Conservation (phyloP, 2,888 invertebrate species). For the Teleogryllus oceanicus region DNA sequence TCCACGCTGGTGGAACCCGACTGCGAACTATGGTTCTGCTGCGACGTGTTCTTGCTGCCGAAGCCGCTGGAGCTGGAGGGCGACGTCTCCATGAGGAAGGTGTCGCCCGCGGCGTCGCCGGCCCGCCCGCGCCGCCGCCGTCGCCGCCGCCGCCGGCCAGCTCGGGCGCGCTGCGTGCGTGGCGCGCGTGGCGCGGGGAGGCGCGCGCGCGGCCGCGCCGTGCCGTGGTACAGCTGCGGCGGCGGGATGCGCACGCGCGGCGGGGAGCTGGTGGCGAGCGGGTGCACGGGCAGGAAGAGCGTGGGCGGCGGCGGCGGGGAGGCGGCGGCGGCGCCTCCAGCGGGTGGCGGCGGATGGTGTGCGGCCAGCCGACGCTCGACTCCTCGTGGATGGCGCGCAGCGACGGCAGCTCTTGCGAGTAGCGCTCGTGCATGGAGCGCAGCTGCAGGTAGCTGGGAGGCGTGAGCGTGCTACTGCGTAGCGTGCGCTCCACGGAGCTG, state of each 20-base stretch:
- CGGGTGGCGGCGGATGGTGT: constrained; percentile 43
- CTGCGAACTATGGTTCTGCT: constrained; percentile 74
- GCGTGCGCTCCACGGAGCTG: constrained; percentile 63
- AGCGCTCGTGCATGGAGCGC: constrained; percentile 62
- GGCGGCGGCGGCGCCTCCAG: constrained; percentile 36
- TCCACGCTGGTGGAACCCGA: constrained; percentile 67
- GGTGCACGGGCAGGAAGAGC: constrained; percentile 59
- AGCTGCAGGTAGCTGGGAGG: constrained; percentile 66
- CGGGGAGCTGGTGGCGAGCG: constrained; percentile 57
- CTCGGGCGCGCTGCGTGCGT: constrained; percentile 63
- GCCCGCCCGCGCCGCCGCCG: constrained; percentile 64
- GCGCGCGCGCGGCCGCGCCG: constrained; percentile 41
- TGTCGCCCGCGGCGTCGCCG: constrained; percentile 62
- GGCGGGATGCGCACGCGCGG: constrained; percentile 48
- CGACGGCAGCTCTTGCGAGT: constrained; percentile 70
- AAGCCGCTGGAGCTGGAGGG: constrained; percentile 88
- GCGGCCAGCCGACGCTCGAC: constrained; percentile 40
- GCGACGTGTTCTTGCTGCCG: constrained; percentile 83
- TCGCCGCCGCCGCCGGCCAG: constrained; percentile 65
- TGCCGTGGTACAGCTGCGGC: constrained; percentile 46
- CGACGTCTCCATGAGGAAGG: constrained; percentile 65
- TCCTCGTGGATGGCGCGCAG: constrained; percentile 69
- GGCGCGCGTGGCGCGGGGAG: constrained; percentile 59
- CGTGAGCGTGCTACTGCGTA: constrained; percentile 60
- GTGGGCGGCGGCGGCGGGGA: constrained; percentile 35